Evolutionary conservation across 1,140 invertebrate species (phyloP).

Genomic region (Drosophila ficusphila): DNA sequence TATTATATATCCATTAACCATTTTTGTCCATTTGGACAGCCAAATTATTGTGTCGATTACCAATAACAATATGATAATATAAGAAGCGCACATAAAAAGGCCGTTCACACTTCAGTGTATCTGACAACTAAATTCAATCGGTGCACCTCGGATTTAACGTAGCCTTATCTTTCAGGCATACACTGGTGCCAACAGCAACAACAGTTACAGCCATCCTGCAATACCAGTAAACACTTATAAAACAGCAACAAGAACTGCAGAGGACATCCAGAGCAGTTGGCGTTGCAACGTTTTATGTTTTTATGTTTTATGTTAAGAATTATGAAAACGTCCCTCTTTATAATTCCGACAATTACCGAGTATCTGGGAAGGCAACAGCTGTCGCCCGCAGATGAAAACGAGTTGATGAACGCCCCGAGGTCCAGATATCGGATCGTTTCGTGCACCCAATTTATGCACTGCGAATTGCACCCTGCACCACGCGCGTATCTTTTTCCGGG

Average conservation of each 20-base stretch:
- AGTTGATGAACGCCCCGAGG: conserved; percentile 4
- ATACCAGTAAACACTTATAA: not conserved
- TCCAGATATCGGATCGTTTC: conserved; percentile 42
- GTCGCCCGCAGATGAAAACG: conserved; percentile 24
- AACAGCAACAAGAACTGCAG: conserved; percentile 3
- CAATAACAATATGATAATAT: too few relatives aligned
- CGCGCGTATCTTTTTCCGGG: conserved; percentile 62
- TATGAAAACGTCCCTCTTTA: too few relatives aligned
- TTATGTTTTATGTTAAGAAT: too few relatives aligned
- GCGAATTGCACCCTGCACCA: conserved; percentile 35
- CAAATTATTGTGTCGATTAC: too few relatives aligned
- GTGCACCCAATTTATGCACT: conserved; percentile 61
- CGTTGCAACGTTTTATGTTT: too few relatives aligned
- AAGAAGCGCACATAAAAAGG: too few relatives aligned
- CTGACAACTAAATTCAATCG: too few relatives aligned
- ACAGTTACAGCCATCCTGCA: conserved; percentile 1
- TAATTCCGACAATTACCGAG: conserved; percentile 25
- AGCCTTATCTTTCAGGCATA: conserved; percentile 69
- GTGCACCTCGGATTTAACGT: conserved; percentile 14
- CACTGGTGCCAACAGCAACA: conserved; percentile 38
- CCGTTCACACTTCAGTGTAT: too few relatives aligned
- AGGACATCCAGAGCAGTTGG: conserved; percentile 50
- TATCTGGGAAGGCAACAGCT: conserved; percentile 25
- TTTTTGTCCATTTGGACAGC: too few relatives aligned
- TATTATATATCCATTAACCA: too few relatives aligned